These are phyloP conservation scores for Rhyacophila brunnea DNA, from an alignment of 1,140 invertebrate species.

Conservation along the genomic window DNA sequence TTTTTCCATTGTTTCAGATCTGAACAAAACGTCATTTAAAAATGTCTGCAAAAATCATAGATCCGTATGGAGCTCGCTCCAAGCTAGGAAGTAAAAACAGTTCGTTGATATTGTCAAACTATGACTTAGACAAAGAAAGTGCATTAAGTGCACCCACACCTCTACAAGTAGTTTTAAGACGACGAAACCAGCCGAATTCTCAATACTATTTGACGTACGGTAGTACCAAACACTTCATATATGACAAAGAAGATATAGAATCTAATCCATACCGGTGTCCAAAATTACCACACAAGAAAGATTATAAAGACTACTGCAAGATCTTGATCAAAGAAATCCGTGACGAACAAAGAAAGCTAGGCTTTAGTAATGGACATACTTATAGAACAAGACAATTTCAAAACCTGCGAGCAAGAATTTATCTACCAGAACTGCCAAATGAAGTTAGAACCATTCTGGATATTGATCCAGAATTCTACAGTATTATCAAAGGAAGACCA, in stretches of 20 bases:
- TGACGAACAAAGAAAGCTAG: constrained; percentile 1
- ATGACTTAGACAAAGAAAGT: too few species aligned
- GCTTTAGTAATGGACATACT: constrained; percentile 9
- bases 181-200: constrained; percentile 18
- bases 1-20: constrained; percentile 8
- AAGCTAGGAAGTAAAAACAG: too few species aligned
- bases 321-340: constrained; percentile 1
- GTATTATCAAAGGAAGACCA: constrained; percentile 55
- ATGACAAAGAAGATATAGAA: constrained; percentile 14
- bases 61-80: too few species aligned
- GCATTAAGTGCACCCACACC: not conserved
- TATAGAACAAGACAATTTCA: constrained; percentile 25
- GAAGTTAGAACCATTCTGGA: constrained; percentile 54
- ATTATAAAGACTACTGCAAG: constrained; percentile 9
- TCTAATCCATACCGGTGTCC: constrained; percentile 8
- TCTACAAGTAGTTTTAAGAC: constrained; percentile 23
- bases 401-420: constrained; percentile 46
- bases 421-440: constrained; percentile 33
- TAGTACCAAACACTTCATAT: not conserved
- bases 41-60: not conserved
- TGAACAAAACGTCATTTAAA: constrained; percentile 1
- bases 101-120: too few species aligned
- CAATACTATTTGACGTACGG: constrained; percentile 30
- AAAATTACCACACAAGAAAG: constrained; percentile 15
- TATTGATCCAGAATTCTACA: constrained; percentile 63